phyloP scores from a whole-genome alignment of 2,888 invertebrate species.

The Papilio demoleus region DNA sequence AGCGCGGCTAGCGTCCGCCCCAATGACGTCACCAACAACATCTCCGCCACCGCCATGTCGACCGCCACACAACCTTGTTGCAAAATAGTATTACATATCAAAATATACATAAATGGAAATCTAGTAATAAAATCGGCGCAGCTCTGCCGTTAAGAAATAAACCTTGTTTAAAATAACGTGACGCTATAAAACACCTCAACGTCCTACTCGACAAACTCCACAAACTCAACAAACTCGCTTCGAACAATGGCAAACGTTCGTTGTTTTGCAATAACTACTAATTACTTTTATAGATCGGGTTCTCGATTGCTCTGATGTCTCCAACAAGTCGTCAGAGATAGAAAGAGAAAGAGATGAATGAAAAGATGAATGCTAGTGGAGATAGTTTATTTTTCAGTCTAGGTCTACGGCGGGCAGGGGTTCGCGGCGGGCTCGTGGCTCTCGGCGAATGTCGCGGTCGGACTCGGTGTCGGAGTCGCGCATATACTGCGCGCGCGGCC shows the following conservation, averaged over 20 bases:
- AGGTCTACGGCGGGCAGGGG: slow-evolving; percentile 18
- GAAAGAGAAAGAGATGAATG: neutral
- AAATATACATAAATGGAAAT: neutral
- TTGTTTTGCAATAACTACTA: neutral
- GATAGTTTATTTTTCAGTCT: slow-evolving; percentile 31
- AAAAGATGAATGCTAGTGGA: neutral
- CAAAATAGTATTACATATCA: neutral
- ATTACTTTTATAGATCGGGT: no score
- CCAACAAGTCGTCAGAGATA: no score
- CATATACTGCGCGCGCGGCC: slow-evolving; percentile 62
- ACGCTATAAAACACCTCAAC: neutral
- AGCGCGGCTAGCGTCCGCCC: neutral
- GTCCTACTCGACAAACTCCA: neutral
- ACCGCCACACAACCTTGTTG: neutral
- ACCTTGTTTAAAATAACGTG: neutral
- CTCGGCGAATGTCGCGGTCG: slow-evolving; percentile 15
- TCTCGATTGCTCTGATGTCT: no score
- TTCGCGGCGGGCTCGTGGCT: neutral
- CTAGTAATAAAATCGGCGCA: neutral
- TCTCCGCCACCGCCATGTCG: neutral
- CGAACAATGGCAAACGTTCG: no score
- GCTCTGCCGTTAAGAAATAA: neutral
- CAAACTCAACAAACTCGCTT: no score
- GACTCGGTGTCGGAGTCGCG: slow-evolving; percentile 17
- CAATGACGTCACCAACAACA: neutral